Percentiles rank a stretch among this genome's conserved stretches.
phyloP scores from a whole-genome alignment of 2,797 vertebrate species.

The Anabacerthia variegaticeps region DNA sequence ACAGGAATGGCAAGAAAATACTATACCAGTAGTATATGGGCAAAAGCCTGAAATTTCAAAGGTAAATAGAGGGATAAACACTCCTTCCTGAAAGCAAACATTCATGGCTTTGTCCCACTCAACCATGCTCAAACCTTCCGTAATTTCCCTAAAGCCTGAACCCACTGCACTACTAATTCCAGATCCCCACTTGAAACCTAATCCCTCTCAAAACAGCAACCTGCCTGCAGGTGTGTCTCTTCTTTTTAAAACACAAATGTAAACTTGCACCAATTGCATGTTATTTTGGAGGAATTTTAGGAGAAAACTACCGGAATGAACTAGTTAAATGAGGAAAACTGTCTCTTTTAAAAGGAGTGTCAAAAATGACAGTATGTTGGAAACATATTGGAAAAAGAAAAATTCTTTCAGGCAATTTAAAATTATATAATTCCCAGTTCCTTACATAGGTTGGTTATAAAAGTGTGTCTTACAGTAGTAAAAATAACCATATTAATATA shows the following conservation, averaged over 20 bases:
- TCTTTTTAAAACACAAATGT: slow-evolving; percentile 65
- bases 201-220: slow-evolving; percentile 78
- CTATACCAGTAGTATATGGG: neutral
- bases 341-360: neutral
- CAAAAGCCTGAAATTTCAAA: slow-evolving; percentile 46
- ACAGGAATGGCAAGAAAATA: slow-evolving; percentile 23
- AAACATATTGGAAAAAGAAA: neutral
- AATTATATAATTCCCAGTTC: neutral
- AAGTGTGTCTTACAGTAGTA: neutral
- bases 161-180: slow-evolving; percentile 83
- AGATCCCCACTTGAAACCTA: slow-evolving; percentile 81
- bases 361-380: neutral
- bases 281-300: neutral
- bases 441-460: neutral
- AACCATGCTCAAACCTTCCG: slow-evolving; percentile 81
- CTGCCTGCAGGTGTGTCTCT: slow-evolving; percentile 81
- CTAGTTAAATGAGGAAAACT: neutral
- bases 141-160: slow-evolving; percentile 77
- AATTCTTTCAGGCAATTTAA: neutral
- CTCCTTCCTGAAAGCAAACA: slow-evolving; percentile 83
- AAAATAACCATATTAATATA: neutral
- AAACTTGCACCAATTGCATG: slow-evolving; percentile 45
- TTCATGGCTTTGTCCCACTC: slow-evolving; percentile 78
- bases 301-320: neutral
- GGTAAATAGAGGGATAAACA: slow-evolving; percentile 72